These are phyloP conservation scores for Lordiphosa stackelbergi DNA, from an alignment of 1,140 invertebrate genomes.

Conservation along the genomic window DNA sequence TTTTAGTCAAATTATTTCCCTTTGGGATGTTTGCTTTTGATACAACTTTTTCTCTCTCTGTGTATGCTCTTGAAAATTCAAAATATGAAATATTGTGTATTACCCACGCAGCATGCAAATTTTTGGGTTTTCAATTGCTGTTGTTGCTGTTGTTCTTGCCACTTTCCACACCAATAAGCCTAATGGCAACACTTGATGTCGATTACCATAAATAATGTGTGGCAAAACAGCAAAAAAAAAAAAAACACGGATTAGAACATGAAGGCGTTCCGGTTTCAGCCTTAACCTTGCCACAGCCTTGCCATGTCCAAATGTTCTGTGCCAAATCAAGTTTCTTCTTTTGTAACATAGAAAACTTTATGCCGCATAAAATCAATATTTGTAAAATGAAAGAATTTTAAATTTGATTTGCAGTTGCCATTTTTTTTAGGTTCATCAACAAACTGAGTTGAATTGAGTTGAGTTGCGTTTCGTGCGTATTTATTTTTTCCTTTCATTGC, in stretches of 20 bases:
- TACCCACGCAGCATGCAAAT: no score
- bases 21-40: no score
- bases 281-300: conserved; percentile 37
- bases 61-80: neutral
- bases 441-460: conserved; percentile 25
- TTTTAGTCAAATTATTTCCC: no score
- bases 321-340: neutral
- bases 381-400: conserved; percentile 45
- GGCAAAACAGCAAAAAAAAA: conserved; percentile 8
- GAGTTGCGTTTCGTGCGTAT: conserved; percentile 34
- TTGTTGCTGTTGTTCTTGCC: conserved; percentile 14
- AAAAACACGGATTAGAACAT: conserved; percentile 12
- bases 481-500: conserved; percentile 35
- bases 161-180: conserved; percentile 66
- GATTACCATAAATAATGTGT: conserved; percentile 68
- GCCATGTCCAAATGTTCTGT: conserved; percentile 6
- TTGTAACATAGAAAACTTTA: conserved; percentile 39
- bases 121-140: conserved; percentile 26
- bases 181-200: conserved; percentile 71
- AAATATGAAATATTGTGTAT: conserved; percentile 30
- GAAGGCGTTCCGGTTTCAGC: conserved; percentile 35
- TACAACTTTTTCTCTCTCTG: no score
- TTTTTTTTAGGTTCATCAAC: conserved; percentile 25
- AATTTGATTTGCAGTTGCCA: conserved; percentile 36
- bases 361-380: conserved; percentile 62